A percentile compares a stretch with the other conserved stretches of the same genome.
Conservation (phyloP, 2,888 invertebrate species). For the Allolobophora icterica region DNA sequence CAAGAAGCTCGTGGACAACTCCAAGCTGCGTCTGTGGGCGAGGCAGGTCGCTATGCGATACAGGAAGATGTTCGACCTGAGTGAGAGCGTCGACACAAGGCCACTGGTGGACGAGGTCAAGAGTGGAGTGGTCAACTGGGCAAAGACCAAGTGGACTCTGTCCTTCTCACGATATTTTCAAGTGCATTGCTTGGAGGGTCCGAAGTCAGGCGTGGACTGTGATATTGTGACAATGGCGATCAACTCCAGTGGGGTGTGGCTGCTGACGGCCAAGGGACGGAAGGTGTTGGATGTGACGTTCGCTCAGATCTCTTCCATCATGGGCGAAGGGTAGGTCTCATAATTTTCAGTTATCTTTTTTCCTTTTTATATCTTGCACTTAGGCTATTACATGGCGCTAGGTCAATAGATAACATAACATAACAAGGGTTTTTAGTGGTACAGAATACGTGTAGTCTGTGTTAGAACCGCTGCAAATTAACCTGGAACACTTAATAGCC, state of each 20-base stretch:
- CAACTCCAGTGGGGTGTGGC: slow-evolving; percentile 2
- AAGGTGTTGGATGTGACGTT: not conserved
- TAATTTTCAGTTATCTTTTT: not conserved
- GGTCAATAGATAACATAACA: no score
- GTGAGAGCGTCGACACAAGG: not conserved
- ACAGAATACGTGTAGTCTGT: no score
- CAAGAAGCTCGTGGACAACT: not conserved
- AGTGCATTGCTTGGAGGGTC: not conserved
- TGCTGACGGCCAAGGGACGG: slow-evolving; percentile 21
- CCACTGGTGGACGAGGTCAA: slow-evolving; percentile 23
- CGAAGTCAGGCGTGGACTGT: not conserved
- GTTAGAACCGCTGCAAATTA: no score
- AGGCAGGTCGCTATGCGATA: slow-evolving; percentile 30
- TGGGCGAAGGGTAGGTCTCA: not conserved
- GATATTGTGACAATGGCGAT: not conserved
- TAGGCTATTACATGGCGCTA: no score
- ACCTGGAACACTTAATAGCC: no score
- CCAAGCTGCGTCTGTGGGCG: slow-evolving; percentile 2
- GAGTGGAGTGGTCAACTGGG: slow-evolving; percentile 29
- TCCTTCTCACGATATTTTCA: slow-evolving; percentile 29
- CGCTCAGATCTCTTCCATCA: slow-evolving; percentile 30
- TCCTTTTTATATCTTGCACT: no score
- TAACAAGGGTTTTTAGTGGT: no score
- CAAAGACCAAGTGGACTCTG: not conserved
- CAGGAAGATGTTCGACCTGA: slow-evolving; percentile 35